Base-by-base conservation (phyloP, 2,113 vertebrate genomes). In the Marmota monax region DNA sequence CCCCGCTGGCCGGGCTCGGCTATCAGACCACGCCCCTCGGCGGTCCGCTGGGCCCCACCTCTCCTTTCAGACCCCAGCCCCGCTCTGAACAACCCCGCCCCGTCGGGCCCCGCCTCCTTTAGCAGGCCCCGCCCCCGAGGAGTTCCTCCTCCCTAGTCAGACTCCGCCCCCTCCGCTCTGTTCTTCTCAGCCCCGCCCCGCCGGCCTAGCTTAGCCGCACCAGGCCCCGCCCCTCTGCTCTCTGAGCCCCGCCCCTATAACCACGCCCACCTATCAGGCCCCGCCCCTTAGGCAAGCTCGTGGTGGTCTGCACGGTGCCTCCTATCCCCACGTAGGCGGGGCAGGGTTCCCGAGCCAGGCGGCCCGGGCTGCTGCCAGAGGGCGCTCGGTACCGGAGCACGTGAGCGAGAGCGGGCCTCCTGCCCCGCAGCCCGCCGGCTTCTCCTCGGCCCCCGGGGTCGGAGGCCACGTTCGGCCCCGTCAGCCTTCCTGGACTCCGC, bases 41-140 rank as follows among this genome's bases (percentile, higher is more conserved):
- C 48, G 48, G 48, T 51, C 48, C 48, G 48, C 48, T 51, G 48
- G 27, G 84, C 77, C 29, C 48, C 73, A 51, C 34, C 89, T n/a
- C 17, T 4, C 16, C 0, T 5, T 0, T 16, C 1, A 53, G 84
- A 32, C 87, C 27, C 32, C 45, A 5, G 20, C 27, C 34, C 13
- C 5, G 20, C 65, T 20, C 9, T 1, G 18, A 27, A 67, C 39
- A 58, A 18, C 56, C 14, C 84, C 32, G 51, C 65, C 67, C 4
- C 12, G 2, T 20, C 25, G 12, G 51, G 32, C 11, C 76, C 65
- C 76, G 32, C 84, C 84, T 17, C n/a, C 11, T 18, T 18, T 22
- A 4, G 22, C 56, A 22, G 56, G 39, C 37, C 37, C 22, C 22
- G n/a, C 17, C 69, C 34, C n/a, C 18, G 4, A 18, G 8, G 6